phyloP scores from a whole-genome alignment of 2,888 invertebrate species.

The Eledona agricola region DNA sequence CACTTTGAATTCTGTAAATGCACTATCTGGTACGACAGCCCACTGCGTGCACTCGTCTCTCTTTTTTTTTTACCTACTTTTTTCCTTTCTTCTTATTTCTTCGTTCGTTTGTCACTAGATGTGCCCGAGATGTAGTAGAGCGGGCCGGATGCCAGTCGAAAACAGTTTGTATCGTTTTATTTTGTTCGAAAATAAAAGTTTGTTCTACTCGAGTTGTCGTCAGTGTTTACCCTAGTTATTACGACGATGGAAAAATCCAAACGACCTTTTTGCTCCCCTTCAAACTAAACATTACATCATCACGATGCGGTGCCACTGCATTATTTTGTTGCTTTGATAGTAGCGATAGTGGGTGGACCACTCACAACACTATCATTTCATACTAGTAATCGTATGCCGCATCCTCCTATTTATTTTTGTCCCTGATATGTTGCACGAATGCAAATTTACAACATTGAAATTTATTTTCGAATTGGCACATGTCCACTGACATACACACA shows the following conservation, averaged over 20 bases:
- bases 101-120: slow-evolving; percentile 34
- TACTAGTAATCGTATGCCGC: slow-evolving; percentile 1
- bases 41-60: slow-evolving; percentile 68
- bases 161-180: slow-evolving; percentile 13
- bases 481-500: slow-evolving; percentile 18
- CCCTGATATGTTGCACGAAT: slow-evolving; percentile 5
- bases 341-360: too few relatives aligned
- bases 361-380: slow-evolving; percentile 1
- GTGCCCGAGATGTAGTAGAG: too few relatives aligned
- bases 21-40: slow-evolving; percentile 99
- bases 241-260: too few relatives aligned
- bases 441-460: slow-evolving; percentile 2
- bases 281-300: too few relatives aligned
- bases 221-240: slow-evolving; percentile 12
- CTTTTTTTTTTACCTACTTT: slow-evolving; percentile 39
- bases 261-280: too few relatives aligned
- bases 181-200: slow-evolving; percentile 21
- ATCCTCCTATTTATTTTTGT: slow-evolving; percentile 1
- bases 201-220: slow-evolving; percentile 7
- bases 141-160: too few relatives aligned
- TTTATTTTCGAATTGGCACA: slow-evolving; percentile 14
- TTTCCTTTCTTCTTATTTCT: slow-evolving; percentile 36
- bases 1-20: slow-evolving; percentile 84
- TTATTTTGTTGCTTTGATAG: too few relatives aligned
- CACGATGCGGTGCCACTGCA: too few relatives aligned